phyloP scores from a whole-genome alignment of 2,888 invertebrate genomes.

The Mechanitis messenoides region DNA sequence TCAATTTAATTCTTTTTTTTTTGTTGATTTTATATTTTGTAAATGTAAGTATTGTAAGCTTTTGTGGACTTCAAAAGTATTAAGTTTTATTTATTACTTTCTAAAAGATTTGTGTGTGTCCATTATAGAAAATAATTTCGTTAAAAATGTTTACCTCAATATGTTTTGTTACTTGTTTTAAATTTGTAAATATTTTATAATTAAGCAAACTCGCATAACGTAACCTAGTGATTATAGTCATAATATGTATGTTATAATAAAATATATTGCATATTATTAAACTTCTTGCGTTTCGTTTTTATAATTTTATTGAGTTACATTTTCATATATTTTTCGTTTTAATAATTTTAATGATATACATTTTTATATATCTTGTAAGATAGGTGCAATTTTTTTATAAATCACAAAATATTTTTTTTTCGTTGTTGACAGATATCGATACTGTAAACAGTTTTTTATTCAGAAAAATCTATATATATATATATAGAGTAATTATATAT shows the following conservation, averaged over 20 bases:
- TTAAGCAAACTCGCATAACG: slow-evolving; percentile 27
- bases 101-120: too few relatives aligned
- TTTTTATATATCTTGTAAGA: too few relatives aligned
- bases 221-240: slow-evolving; percentile 22
- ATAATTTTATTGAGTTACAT: background rate
- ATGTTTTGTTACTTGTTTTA: slow-evolving; percentile 28
- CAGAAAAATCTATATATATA: too few relatives aligned
- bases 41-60: slow-evolving; percentile 17
- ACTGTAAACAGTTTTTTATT: too few relatives aligned
- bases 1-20: slow-evolving; percentile 12
- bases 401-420: too few relatives aligned
- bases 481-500: too few relatives aligned
- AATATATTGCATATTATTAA: slow-evolving; percentile 9
- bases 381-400: too few relatives aligned
- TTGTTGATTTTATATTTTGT: slow-evolving; percentile 7
- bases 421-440: too few relatives aligned
- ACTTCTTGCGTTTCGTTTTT: background rate
- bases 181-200: slow-evolving; percentile 32
- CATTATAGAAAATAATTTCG: slow-evolving; percentile 8
- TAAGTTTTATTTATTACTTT: too few relatives aligned
- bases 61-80: slow-evolving; percentile 8
- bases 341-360: too few relatives aligned
- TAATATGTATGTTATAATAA: slow-evolving; percentile 18
- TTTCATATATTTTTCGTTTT: too few relatives aligned
- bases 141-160: slow-evolving; percentile 25